Conservation (phyloP, 1,140 invertebrate species). For the Pararge aegeria region DNA sequence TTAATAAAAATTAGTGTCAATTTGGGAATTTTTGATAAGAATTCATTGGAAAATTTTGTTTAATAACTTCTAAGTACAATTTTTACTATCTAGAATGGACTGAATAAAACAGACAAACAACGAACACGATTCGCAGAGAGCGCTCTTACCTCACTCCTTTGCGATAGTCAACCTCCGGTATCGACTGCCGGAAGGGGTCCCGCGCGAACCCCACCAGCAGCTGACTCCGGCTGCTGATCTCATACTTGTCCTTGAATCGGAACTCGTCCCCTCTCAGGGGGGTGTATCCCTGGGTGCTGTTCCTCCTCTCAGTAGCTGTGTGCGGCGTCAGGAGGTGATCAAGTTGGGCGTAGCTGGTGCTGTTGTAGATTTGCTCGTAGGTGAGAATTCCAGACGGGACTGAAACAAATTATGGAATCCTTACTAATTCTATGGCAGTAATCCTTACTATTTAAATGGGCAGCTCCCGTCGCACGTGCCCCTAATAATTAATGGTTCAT, state of each 20-base stretch:
- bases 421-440: too few species aligned
- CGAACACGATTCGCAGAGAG: background rate
- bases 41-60: too few species aligned
- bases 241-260: constrained; percentile 21
- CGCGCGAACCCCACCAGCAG: constrained; percentile 60
- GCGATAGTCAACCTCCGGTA: constrained; percentile 57
- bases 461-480: too few species aligned
- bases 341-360: constrained; percentile 50
- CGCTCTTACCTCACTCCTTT: constrained; percentile 58
- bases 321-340: constrained; percentile 23
- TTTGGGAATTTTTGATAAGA: too few species aligned
- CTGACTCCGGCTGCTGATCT: constrained; percentile 26
- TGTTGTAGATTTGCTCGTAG: constrained; percentile 58
- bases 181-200: constrained; percentile 61
- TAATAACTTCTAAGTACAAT: too few species aligned
- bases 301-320: constrained; percentile 28
- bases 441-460: too few species aligned
- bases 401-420: too few species aligned
- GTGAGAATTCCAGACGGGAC: constrained; percentile 40
- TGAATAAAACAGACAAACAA: too few species aligned
- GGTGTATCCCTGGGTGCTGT: constrained; percentile 36
- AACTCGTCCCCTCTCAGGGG: constrained; percentile 34
- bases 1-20: too few species aligned
- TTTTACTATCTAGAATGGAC: too few species aligned
- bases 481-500: too few species aligned